phyloP scores from a whole-genome alignment of 2,888 invertebrate genomes.

The Eudasyphora cyanicolor region DNA sequence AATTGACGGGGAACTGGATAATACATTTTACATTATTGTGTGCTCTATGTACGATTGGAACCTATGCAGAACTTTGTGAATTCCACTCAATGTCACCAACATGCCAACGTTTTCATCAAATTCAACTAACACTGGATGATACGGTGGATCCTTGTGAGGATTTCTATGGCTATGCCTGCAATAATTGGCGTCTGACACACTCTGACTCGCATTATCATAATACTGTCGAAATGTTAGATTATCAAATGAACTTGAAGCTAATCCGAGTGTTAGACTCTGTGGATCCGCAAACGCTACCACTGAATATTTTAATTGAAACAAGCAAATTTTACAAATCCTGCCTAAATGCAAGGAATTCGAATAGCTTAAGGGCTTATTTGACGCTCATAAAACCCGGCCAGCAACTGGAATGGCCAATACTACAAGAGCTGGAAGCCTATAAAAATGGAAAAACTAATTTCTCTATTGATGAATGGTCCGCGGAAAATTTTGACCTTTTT shows the following conservation, averaged over 20 bases:
- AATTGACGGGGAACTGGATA: no score
- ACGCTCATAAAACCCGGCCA: constrained; percentile 68
- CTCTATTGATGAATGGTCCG: neutral
- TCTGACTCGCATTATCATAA: constrained; percentile 70
- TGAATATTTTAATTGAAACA: constrained; percentile 60
- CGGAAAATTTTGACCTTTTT: neutral
- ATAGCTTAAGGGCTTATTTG: constrained; percentile 67
- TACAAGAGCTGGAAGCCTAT: constrained; percentile 18
- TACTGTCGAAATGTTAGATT: constrained; percentile 67
- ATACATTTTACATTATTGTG: no score
- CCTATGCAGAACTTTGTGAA: neutral
- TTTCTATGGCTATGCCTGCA: constrained; percentile 74
- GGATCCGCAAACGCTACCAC: neutral
- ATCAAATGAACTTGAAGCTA: neutral
- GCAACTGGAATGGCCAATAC: constrained; percentile 70
- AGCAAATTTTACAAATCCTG: constrained; percentile 71
- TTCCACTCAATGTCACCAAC: neutral
- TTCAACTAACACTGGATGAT: constrained; percentile 13
- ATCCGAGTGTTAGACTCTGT: neutral
- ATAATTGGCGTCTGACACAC: constrained; percentile 70
- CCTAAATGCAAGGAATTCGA: constrained; percentile 45
- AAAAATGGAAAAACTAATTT: neutral
- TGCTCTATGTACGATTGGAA: no score
- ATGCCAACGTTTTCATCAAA: neutral
- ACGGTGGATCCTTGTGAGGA: constrained; percentile 70